phyloP scores from a whole-genome alignment of 2,797 vertebrate genomes.

The Coranthus polyacanthus region DNA sequence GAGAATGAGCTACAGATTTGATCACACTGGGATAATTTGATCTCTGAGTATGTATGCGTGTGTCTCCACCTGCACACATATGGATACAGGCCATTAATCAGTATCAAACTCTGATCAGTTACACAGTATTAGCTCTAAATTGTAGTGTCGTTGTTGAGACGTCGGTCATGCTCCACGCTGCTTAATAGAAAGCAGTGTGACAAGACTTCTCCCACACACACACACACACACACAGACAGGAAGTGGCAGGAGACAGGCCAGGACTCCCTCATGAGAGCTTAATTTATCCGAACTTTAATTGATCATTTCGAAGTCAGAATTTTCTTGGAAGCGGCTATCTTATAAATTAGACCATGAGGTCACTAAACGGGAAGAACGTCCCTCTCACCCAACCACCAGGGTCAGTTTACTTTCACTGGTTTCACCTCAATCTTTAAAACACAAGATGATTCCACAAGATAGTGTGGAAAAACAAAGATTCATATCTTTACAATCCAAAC shows the following conservation, averaged over 20 bases:
- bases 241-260: conserved; percentile 38
- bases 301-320: conserved; percentile 53
- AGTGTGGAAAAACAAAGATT: background rate
- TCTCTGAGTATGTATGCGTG: conserved; percentile 40
- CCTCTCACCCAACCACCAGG: conserved; percentile 3
- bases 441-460: background rate
- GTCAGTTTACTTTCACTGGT: conserved; percentile 14
- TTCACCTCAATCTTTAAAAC: conserved; percentile 19
- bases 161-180: conserved; percentile 50
- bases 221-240: conserved; percentile 37
- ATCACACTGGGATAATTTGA: conserved; percentile 52
- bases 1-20: conserved; percentile 32
- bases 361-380: conserved; percentile 30
- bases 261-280: conserved; percentile 56
- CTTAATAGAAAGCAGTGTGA: conserved; percentile 67
- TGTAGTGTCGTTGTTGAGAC: conserved; percentile 53
- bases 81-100: conserved; percentile 36
- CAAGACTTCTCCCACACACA: conserved; percentile 27
- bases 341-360: conserved; percentile 50
- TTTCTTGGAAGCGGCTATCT: conserved; percentile 59
- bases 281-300: conserved; percentile 63
- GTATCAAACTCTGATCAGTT: conserved; percentile 53
- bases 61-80: conserved; percentile 29
- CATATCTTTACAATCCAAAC: background rate
- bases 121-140: conserved; percentile 51